Evolutionary conservation across 2,888 invertebrate genomes (phyloP), one percentile per base, ranked within the genome.

Genomic region (Thyatira batis): DNA sequence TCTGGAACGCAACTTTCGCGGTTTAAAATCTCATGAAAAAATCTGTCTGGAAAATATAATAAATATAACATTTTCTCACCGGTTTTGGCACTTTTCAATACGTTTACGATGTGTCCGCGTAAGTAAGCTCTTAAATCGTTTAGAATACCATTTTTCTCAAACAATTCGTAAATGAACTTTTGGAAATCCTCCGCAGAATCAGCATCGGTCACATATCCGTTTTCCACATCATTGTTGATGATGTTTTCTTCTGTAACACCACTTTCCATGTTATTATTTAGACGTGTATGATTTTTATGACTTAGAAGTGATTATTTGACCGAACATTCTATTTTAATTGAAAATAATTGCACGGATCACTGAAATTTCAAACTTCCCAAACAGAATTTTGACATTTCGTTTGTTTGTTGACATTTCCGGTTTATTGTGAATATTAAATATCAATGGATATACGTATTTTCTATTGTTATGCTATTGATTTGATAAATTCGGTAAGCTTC

Each of bases 141-240:
- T 30, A 94, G 73, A 51, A 94, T 80, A 13, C 94, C 94, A 77
- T 93, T 93, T 74, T 93, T 92, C 74, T 94, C 93, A 73, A 94
- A 93, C 82, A 94, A 92, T 57, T 90, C 85, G 53, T 87, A 92
- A 48, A 94, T 84, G 74, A 89, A 90, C 66, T 85, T 88, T 80
- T 94, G 93, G 80, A 94, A 94, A 71, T 93, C 92, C 68, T 93
- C 89, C 3, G 87, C 65, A 1, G 88, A 83, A 52, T 80, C 78
- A 1, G 65, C 58, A 45, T 63, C 65, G 53, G 71, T 68, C 27
- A 60, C 50, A 61, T 69, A 69, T 52, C 71, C 61, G 30, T 60
- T 62, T 59, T 72, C 73, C 25, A 28, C 27, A 21, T 45, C 11
- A 23, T 11, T 23, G 53, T 63, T 58, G 28, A 45, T 28, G 21